phyloP scores from a whole-genome alignment of 2,113 vertebrate species.

The Xerus inauris region DNA sequence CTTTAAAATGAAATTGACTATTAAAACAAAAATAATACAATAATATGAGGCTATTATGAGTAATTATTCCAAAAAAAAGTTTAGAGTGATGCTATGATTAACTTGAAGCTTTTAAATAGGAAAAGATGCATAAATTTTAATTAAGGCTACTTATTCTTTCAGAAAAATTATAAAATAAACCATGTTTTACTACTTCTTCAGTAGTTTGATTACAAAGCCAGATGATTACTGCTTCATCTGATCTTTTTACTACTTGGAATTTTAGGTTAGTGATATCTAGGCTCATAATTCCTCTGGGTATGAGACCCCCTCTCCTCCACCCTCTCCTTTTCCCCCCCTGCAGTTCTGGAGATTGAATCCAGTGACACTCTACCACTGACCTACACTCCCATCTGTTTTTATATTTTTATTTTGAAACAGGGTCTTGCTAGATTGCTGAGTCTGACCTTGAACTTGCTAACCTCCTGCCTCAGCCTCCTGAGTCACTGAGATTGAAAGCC shows the following conservation, averaged over 20 bases:
- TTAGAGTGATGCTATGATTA: background rate
- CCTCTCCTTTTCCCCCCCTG: too few species aligned
- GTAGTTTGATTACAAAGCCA: slow-evolving; percentile 33
- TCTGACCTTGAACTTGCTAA: too few species aligned
- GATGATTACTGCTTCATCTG: background rate
- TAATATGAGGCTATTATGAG: background rate
- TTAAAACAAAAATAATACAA: slow-evolving; percentile 18
- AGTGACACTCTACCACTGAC: too few species aligned
- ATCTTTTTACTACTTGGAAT: background rate
- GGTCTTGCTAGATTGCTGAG: too few species aligned
- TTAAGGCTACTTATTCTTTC: background rate
- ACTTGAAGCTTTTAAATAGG: background rate
- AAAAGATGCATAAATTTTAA: background rate
- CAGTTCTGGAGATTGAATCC: too few species aligned
- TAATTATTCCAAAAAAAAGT: background rate
- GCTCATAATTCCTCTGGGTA: background rate
- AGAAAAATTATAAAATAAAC: background rate
- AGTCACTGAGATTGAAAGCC: too few species aligned
- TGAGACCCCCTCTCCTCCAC: background rate
- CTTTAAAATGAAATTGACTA: background rate
- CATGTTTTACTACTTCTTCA: background rate
- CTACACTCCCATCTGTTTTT: too few species aligned
- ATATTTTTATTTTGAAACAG: too few species aligned
- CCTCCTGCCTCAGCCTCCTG: too few species aligned
- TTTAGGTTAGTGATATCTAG: background rate